Evolutionary conservation across 2,888 invertebrate genomes (phyloP).

Genomic region (Caenorhabditis virilis): DNA sequence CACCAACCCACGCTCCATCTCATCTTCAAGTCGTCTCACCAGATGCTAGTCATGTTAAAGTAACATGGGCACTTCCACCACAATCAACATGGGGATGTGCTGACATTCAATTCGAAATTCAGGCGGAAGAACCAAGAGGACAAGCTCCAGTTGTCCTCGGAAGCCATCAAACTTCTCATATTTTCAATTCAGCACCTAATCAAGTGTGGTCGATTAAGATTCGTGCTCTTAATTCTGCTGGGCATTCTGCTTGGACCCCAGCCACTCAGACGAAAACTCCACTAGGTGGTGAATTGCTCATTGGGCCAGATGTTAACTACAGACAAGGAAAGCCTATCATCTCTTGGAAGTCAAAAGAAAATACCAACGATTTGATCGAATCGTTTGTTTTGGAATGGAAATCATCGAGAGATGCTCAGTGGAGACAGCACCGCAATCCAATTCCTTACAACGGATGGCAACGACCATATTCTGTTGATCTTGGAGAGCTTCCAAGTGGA

Average conservation of each 20-base stretch:
- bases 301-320: constrained; percentile 63
- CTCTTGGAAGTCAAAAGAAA: constrained; percentile 62
- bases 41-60: constrained; percentile 59
- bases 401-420: constrained; percentile 52
- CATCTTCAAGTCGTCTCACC: constrained; percentile 62
- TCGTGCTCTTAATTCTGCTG: constrained; percentile 64
- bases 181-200: constrained; percentile 64
- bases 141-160: constrained; percentile 53
- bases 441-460: constrained; percentile 65
- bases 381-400: constrained; percentile 65
- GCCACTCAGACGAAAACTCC: constrained; percentile 56
- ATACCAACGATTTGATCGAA: constrained; percentile 62
- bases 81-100: constrained; percentile 61
- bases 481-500: constrained; percentile 64
- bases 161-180: constrained; percentile 61
- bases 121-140: constrained; percentile 63
- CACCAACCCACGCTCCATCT: constrained; percentile 64
- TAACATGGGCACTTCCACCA: constrained; percentile 55
- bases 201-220: constrained; percentile 64
- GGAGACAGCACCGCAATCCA: constrained; percentile 61
- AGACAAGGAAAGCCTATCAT: constrained; percentile 61
- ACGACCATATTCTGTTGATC: constrained; percentile 64
- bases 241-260: constrained; percentile 64
- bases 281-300: constrained; percentile 63
- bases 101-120: constrained; percentile 57